Evolutionary conservation across 1,140 invertebrate species (phyloP).

Genomic region (Euura saliciscinereae): DNA sequence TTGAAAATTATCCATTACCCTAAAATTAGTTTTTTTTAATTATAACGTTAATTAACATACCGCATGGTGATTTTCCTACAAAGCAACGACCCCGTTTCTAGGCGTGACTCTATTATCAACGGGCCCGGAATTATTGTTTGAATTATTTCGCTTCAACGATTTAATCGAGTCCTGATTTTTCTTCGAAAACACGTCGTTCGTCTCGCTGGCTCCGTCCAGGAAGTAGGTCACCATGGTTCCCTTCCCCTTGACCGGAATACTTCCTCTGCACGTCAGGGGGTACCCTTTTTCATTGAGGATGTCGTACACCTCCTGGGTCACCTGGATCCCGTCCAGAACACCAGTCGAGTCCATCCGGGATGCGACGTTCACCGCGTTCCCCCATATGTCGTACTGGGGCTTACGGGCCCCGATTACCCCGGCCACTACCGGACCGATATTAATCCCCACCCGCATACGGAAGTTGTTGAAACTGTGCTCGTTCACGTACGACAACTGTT

Average conservation of each 20-base stretch:
- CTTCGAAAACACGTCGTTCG: background rate
- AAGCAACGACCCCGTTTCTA: constrained; percentile 9
- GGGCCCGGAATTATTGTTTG: background rate
- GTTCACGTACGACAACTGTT: constrained; percentile 90
- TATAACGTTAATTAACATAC: too few species aligned
- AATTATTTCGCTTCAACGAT: background rate
- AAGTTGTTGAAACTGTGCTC: constrained; percentile 98
- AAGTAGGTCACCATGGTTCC: constrained; percentile 95
- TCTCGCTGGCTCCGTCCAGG: constrained; percentile 64
- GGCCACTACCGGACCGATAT: constrained; percentile 93
- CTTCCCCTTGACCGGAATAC: constrained; percentile 91
- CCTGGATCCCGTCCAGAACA: constrained; percentile 81
- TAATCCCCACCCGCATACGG: constrained; percentile 91
- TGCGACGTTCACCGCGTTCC: constrained; percentile 93
- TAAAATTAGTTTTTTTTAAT: too few species aligned
- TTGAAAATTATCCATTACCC: too few species aligned
- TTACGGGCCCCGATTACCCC: constrained; percentile 94
- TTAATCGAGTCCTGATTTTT: background rate
- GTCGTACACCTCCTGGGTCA: constrained; percentile 85
- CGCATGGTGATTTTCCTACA: background rate
- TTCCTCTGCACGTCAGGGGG: constrained; percentile 78
- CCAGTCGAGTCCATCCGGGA: constrained; percentile 89
- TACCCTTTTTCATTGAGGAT: constrained; percentile 78
- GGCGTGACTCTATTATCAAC: background rate
- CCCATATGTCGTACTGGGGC: constrained; percentile 92